Evolutionary conservation across 2,888 invertebrate species (phyloP), one percentile per base, ranked within the genome.

Genomic region (Parthenolecanium corni): DNA sequence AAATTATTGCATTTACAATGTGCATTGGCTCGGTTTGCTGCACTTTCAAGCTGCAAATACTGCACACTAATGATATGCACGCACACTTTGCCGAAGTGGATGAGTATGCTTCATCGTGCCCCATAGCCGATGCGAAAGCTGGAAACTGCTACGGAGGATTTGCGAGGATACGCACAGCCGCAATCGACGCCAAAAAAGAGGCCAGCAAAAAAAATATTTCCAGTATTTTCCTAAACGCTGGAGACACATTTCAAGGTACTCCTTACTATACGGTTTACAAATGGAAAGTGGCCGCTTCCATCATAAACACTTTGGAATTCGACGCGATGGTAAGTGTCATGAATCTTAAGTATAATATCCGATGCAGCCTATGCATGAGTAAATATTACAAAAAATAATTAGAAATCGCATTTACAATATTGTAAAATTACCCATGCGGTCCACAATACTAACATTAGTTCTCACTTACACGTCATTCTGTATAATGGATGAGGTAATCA

Each of bases 31-130:
- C 46, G 24, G 58, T 61, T 23, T 38, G 14, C 20, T 54, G 58
- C 38, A 18, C 24, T 31, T 62, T 62, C 51, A 80, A 84, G 66
- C 75, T 93, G 47, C 79, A 86, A 0, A 82, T 93, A 57, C 74
- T 93, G 0, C 93, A 94, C 74, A 90, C 90, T 68, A 94, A 93
- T 74, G 93, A 94, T 72, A 88, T 93, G 81, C 93, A 93, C 72
- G 83, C 88, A 1, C 79, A 80, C 68, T 65, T 70, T 63, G 68
- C 69, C 52, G 66, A 92, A 74, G 88, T 88, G 0, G 85, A 85
- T 24, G 21, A 38, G 11, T 36, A 64, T 21, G 78, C 78, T 64
- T 77, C 79, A 63, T 84, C 86, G 20, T 84, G 85, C 2, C 67
- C 72, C 2, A 16, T 5, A 2, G 2, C 49, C 36, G 66, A 67